These are phyloP conservation scores for Acronicta aceris DNA, from an alignment of 2,888 invertebrate species.

Conservation along the genomic window DNA sequence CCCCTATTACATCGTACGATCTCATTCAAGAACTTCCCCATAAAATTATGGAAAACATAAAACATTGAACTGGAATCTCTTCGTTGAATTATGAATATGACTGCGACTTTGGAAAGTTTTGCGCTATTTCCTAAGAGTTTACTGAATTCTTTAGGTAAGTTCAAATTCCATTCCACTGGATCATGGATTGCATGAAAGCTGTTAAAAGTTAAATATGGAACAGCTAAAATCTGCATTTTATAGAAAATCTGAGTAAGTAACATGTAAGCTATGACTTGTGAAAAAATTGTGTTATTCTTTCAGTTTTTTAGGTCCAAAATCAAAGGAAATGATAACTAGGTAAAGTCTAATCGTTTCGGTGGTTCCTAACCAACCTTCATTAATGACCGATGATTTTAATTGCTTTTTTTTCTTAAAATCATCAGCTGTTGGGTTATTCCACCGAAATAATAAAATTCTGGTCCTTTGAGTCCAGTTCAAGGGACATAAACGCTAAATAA, in stretches of 20 bases:
- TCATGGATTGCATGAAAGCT: constrained; percentile 16
- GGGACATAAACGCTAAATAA: constrained; percentile 10
- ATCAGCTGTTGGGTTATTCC: too few species aligned
- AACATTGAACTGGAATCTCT: constrained; percentile 22
- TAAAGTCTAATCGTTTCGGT: too few species aligned
- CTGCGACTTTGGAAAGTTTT: constrained; percentile 18
- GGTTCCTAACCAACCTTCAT: too few species aligned
- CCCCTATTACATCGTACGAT: constrained; percentile 35
- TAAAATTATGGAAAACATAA: constrained; percentile 33
- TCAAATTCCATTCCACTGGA: constrained; percentile 26
- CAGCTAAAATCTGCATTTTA: too few species aligned
- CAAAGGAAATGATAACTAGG: too few species aligned
- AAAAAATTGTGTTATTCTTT: too few species aligned
- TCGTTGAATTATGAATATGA: constrained; percentile 34
- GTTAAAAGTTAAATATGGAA: too few species aligned
- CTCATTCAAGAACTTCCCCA: constrained; percentile 32
- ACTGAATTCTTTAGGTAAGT: constrained; percentile 21
- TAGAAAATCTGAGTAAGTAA: too few species aligned
- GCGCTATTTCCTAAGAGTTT: constrained; percentile 15
- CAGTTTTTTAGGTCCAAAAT: too few species aligned
- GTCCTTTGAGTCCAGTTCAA: constrained; percentile 10
- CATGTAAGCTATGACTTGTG: too few species aligned
- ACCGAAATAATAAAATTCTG: not conserved
- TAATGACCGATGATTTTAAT: too few species aligned
- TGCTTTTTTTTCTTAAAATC: too few species aligned